Evolutionary conservation across 2,888 invertebrate genomes (phyloP).

Genomic region (Diabrotica balteata): DNA sequence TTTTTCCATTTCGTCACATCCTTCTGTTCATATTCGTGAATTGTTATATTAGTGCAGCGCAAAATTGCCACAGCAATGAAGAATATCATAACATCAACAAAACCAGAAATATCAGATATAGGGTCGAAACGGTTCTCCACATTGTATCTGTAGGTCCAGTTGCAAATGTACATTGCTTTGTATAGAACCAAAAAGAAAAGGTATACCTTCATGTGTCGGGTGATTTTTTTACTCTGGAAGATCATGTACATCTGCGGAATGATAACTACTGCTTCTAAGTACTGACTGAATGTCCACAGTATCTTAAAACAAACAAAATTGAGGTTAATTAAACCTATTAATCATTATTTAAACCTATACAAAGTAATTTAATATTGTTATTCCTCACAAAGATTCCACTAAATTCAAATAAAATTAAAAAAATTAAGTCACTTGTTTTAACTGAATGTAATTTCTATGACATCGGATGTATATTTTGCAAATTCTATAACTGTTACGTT

Average conservation of each 20-base stretch:
- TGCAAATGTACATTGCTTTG: constrained; percentile 19
- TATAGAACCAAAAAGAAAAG: constrained; percentile 20
- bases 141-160: constrained; percentile 26
- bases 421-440: too few relatives aligned
- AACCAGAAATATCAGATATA: constrained; percentile 12
- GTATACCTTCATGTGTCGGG: constrained; percentile 14
- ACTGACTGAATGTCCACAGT: constrained; percentile 30
- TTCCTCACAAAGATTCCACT: too few relatives aligned
- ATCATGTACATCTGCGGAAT: constrained; percentile 35
- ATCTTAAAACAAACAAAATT: constrained; percentile 22
- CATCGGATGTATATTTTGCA: too few relatives aligned
- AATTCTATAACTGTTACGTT: too few relatives aligned
- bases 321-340: too few relatives aligned
- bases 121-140: not conserved
- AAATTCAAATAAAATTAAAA: too few relatives aligned
- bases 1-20: not conserved
- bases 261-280: constrained; percentile 33
- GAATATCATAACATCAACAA: constrained; percentile 11
- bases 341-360: too few relatives aligned
- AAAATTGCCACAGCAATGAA: not conserved
- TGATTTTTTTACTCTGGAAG: constrained; percentile 14
- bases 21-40: not conserved
- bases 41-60: not conserved
- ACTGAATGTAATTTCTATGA: too few relatives aligned
- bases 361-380: too few relatives aligned